Evolutionary conservation across 92 coral and sea anemone species (phyloP), one percentile per base, ranked within the genome.

Genomic region (Palythoa heliodiscus): DNA sequence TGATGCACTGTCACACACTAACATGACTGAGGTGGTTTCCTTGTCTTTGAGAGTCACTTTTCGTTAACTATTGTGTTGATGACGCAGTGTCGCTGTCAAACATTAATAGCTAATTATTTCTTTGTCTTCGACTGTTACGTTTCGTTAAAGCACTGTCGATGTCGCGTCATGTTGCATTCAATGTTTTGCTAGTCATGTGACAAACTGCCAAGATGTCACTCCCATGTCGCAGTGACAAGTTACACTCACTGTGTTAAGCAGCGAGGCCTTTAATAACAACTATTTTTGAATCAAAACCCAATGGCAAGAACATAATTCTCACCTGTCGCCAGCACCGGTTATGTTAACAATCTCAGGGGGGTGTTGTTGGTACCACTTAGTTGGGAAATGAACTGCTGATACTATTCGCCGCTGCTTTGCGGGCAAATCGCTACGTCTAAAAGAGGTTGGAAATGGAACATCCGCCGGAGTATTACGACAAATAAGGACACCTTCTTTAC

Each of bases 261-360:
- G 9, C 9, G 50, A 43, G 50, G 9, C 50, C 50, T 43, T 43
- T 5, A 43, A 58, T 58, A 14, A 8, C 66, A 6, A 58, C 35
- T n/a, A 14, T 13, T n/a, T 58, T 58, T 12, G 5, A 14, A 70
- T 25, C 48, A 70, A 35, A 16, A 35, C 13, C 17, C n/a, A 22
- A 38, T 20, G 12, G 52, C 13, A 12, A 25, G 2, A 50, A 1
- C 5, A 6, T 5, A 40, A 16, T 16, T 8, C 98, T 75, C 67
- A 96, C 99, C 99, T 96, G 76, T 96, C 99, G 1, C 99, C 99
- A 29, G 99, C 99, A 37, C 99, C 99, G 11, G 98, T 94, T 70
- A 96, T 93, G 68, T 93, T 94, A 57, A 93, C 91, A 70, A 90
- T 88, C 61, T 91, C 91, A 52, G 83, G 73, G 47, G 84, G 91